Evolutionary conservation across 2,113 vertebrate genomes (phyloP).

Genomic region (Takifugu flavidus): DNA sequence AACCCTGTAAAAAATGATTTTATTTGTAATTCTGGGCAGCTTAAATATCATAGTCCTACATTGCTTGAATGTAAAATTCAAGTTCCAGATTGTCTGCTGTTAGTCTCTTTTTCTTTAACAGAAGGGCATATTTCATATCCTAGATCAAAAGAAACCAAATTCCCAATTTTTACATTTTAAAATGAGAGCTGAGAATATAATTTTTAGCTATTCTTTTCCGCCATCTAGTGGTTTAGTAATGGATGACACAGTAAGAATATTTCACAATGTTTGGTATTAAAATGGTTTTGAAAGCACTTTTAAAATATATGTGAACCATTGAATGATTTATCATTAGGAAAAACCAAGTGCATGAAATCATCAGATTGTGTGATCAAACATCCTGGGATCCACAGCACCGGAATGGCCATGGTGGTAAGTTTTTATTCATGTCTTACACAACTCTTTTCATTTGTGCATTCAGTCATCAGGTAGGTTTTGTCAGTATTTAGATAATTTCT

Average conservation of each 20-base stretch:
- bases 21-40: too few relatives aligned
- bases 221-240: not conserved
- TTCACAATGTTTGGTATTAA: not conserved
- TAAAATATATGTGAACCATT: not conserved
- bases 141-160: too few relatives aligned
- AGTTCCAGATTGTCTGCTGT: too few relatives aligned
- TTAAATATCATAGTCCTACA: too few relatives aligned
- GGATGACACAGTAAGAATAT: not conserved
- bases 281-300: not conserved
- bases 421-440: not conserved
- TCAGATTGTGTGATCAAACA: conserved; percentile 98
- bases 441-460: not conserved
- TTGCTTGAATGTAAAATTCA: too few relatives aligned
- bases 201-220: too few relatives aligned
- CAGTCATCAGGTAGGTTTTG: not conserved
- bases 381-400: conserved; percentile 91
- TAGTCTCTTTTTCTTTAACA: too few relatives aligned
- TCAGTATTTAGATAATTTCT: not conserved
- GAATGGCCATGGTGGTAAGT: conserved; percentile 98
- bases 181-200: too few relatives aligned
- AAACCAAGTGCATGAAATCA: conserved; percentile 98
- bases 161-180: too few relatives aligned
- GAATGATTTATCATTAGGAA: conserved; percentile 76
- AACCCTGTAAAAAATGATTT: too few relatives aligned
- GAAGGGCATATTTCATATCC: too few relatives aligned